A percentile compares a stretch with the other conserved stretches of the same genome.
Evolutionary conservation across 1,140 invertebrate species (phyloP).

Genomic region (Nasonia vitripennis): DNA sequence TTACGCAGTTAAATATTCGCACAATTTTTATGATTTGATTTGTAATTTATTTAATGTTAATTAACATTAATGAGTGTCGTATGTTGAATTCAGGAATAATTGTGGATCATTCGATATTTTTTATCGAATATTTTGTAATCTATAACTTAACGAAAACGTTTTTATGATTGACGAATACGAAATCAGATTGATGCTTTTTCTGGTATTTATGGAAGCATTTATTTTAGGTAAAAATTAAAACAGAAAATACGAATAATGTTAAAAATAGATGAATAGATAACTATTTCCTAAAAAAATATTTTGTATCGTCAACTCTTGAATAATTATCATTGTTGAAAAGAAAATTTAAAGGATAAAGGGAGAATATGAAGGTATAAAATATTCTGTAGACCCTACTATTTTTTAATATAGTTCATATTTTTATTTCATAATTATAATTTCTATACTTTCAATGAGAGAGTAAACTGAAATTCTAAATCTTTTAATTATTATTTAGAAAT

Average conservation of each 20-base stretch:
- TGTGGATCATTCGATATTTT: not conserved
- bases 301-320: constrained; percentile 40
- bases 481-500: too few species aligned
- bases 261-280: constrained; percentile 17
- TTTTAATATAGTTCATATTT: not conserved
- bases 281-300: constrained; percentile 44
- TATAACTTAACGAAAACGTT: not conserved
- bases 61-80: not conserved
- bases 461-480: too few species aligned
- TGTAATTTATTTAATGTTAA: not conserved
- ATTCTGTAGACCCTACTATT: not conserved
- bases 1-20: not conserved
- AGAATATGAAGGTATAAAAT: not conserved
- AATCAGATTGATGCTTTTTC: not conserved
- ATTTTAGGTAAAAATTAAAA: not conserved
- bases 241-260: constrained; percentile 15
- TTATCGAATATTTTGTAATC: not conserved
- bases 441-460: too few species aligned
- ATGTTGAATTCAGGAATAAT: not conserved
- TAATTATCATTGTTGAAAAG: constrained; percentile 29
- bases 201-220: not conserved
- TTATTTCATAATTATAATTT: not conserved
- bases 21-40: not conserved
- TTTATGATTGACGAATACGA: not conserved
- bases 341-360: not conserved